phyloP scores from a whole-genome alignment of 2,113 vertebrate genomes.

The Rutilus rutilus region DNA sequence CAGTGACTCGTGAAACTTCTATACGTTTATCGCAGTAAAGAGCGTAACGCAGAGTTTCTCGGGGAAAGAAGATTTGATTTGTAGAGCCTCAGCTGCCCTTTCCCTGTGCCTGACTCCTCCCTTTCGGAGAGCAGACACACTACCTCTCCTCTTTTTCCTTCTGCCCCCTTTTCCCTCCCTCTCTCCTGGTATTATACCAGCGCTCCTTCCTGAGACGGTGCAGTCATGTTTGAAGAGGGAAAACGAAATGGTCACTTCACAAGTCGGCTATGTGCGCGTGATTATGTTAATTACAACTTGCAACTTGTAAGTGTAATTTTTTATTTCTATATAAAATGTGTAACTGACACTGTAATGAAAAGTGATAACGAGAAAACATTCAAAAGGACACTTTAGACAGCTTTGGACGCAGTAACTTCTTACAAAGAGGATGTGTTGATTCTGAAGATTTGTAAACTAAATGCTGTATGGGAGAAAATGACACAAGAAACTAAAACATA shows the following conservation, averaged over 20 bases:
- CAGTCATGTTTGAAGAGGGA: slow-evolving; percentile 43
- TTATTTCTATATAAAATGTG: background rate
- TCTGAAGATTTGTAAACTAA: background rate
- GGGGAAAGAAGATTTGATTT: slow-evolving; percentile 72
- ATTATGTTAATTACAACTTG: background rate
- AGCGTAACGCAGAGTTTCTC: slow-evolving; percentile 72
- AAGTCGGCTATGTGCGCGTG: background rate
- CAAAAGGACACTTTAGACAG: background rate
- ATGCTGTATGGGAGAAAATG: background rate
- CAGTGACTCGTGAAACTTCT: slow-evolving; percentile 57
- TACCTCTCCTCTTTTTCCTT: slow-evolving; percentile 66
- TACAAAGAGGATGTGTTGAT: too few species aligned
- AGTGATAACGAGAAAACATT: background rate
- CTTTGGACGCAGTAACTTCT: background rate
- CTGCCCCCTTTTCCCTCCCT: slow-evolving; percentile 47
- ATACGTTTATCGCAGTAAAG: slow-evolving; percentile 65
- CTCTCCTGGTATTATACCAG: slow-evolving; percentile 42
- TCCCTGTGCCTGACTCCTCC: slow-evolving; percentile 81
- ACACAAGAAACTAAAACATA: background rate
- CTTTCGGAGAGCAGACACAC: slow-evolving; percentile 72
- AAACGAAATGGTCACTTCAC: slow-evolving; percentile 18
- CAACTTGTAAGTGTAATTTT: background rate
- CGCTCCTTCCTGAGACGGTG: slow-evolving; percentile 42
- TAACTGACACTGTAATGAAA: background rate
- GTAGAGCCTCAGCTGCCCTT: slow-evolving; percentile 81